Conservation (phyloP, 2,888 invertebrate genomes). For the Eupsilia transversa region DNA sequence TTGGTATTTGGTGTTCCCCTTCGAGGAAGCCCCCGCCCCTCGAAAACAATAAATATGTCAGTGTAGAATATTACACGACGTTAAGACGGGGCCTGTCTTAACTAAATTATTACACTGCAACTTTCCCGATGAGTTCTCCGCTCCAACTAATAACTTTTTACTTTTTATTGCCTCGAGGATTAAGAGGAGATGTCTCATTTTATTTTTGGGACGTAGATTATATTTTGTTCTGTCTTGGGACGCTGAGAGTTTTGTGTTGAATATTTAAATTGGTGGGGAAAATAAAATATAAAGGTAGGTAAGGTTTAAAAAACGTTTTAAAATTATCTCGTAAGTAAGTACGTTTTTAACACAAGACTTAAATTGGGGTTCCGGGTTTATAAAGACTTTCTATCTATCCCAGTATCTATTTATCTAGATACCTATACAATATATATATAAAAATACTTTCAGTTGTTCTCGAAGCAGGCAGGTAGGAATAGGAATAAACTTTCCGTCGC, state of each 20-base stretch:
- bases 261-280: slow-evolving; percentile 42
- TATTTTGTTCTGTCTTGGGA: slow-evolving; percentile 59
- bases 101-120: slow-evolving; percentile 89
- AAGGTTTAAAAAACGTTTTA: background rate
- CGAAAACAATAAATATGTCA: slow-evolving; percentile 90
- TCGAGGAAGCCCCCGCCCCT: slow-evolving; percentile 79
- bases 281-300: background rate
- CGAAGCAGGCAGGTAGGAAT: background rate
- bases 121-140: slow-evolving; percentile 86
- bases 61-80: slow-evolving; percentile 87
- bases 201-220: slow-evolving; percentile 71
- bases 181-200: slow-evolving; percentile 74
- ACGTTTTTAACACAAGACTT: background rate
- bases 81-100: slow-evolving; percentile 81
- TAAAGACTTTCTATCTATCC: background rate
- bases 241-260: slow-evolving; percentile 40
- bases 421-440: too few relatives aligned
- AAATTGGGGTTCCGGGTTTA: background rate
- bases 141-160: slow-evolving; percentile 86
- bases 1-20: slow-evolving; percentile 55
- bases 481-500: background rate
- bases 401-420: too few relatives aligned
- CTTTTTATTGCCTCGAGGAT: slow-evolving; percentile 85
- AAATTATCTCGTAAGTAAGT: too few relatives aligned
- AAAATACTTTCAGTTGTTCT: background rate